Evolutionary conservation across 2,888 invertebrate species (phyloP).

Genomic region (Cataglyphis albicans): DNA sequence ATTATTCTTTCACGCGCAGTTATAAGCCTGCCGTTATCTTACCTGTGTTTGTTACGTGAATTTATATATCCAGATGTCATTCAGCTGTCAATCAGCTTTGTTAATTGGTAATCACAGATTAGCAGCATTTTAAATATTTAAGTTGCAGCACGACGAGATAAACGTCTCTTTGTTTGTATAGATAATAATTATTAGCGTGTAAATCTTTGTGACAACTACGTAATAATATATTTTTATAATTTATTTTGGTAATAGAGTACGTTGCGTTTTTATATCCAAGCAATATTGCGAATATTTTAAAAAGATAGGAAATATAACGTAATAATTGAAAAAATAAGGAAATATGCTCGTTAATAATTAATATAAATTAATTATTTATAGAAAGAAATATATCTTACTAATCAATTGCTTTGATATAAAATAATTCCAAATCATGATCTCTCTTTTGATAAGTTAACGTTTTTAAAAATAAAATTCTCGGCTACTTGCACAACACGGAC

Average conservation of each 20-base stretch:
- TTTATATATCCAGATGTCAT: background rate
- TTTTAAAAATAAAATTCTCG: constrained; percentile 17
- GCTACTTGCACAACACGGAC: background rate
- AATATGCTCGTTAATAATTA: background rate
- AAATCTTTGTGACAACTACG: background rate
- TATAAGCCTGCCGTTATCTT: background rate
- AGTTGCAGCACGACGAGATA: background rate
- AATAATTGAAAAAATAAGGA: background rate
- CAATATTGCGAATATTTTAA: background rate
- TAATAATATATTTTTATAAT: background rate
- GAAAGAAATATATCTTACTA: background rate
- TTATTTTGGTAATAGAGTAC: background rate
- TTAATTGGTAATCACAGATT: constrained; percentile 20
- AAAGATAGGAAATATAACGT: background rate
- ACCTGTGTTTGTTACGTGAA: background rate
- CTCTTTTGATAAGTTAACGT: background rate
- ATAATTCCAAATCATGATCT: background rate
- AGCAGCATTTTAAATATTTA: constrained; percentile 1
- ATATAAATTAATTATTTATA: background rate
- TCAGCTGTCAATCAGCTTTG: constrained; percentile 20
- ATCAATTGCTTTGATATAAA: background rate
- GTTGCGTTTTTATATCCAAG: background rate
- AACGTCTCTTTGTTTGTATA: background rate
- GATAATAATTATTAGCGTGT: background rate
- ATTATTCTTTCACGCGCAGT: background rate